phyloP scores from a whole-genome alignment of 2,888 invertebrate species.

The Epirrita christyi region DNA sequence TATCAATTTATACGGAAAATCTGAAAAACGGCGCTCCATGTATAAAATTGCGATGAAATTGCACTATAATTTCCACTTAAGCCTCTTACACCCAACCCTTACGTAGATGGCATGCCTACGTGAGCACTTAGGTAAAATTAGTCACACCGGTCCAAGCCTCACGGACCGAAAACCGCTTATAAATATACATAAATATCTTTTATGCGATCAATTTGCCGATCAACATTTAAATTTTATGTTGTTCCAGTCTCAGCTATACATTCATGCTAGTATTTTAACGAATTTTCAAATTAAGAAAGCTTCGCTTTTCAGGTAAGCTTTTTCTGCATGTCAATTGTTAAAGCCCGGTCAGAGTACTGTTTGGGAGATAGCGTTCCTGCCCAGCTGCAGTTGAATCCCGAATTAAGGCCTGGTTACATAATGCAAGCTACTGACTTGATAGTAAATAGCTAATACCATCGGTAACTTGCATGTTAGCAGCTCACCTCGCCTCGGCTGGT shows the following conservation, averaged over 20 bases:
- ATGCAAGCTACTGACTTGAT: too few relatives aligned
- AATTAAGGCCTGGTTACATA: too few relatives aligned
- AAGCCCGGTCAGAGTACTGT: too few relatives aligned
- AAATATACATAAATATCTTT: constrained; percentile 39
- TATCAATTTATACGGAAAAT: constrained; percentile 40
- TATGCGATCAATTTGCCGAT: constrained; percentile 37
- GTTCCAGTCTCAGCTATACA: background rate
- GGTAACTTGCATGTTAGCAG: too few relatives aligned
- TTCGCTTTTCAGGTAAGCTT: too few relatives aligned
- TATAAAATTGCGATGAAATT: constrained; percentile 50
- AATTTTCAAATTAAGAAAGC: too few relatives aligned
- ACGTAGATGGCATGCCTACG: constrained; percentile 55
- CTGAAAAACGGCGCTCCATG: constrained; percentile 39
- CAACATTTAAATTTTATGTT: constrained; percentile 15
- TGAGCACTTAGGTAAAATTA: constrained; percentile 63
- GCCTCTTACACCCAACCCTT: constrained; percentile 54
- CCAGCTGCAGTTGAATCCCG: too few relatives aligned
- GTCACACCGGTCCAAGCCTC: constrained; percentile 52
- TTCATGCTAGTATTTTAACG: too few relatives aligned
- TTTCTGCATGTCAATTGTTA: too few relatives aligned
- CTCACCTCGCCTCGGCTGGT: too few relatives aligned
- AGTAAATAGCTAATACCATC: too few relatives aligned
- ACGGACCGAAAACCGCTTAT: constrained; percentile 46
- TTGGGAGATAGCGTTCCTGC: too few relatives aligned
- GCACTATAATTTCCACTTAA: constrained; percentile 61